Evolutionary conservation across 2,113 vertebrate species (phyloP), one percentile per base, ranked within the genome.

Genomic region (Ia io): DNA sequence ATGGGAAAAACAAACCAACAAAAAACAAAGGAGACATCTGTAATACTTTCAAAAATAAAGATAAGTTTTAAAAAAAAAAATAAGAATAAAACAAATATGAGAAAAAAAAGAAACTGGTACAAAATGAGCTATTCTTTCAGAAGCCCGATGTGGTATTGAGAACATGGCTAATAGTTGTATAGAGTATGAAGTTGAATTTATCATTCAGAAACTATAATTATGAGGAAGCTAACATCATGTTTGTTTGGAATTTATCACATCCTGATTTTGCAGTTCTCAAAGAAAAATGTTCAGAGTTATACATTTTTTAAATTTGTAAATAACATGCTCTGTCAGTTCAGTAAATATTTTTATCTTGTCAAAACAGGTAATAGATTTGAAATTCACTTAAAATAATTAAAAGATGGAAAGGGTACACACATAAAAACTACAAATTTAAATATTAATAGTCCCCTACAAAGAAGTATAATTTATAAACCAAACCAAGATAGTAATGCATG

Each of bases 121-220:
- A 2, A 78, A 92, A 77, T 90, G 12, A 88, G 4, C 11, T 71
- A 77, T 73, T 77, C 67, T 7, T 49, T 84, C 12, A 69, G 83
- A 92, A 90, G 25, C 10, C 28, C 9, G 77, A 6, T 35, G 42
- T 65, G 9, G 18, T 71, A 53, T 71, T 51, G 93, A 74, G 9
- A 3, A 93, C 47, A 78, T 25, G 37, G 51, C 86, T 86, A 86
- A 94, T 92, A 89, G 16, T 92, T 95, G 85, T 84, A 76, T 42
- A 86, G 11, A 71, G 10, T 71, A 84, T 35, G 37, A 79, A 91
- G 51, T 42, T 3, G 51, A 93, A 93, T 95, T 71, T 77, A 83
- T 65, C 9, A 96, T 37, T 59, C 37, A 79, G 69, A 78, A 92
- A 89, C 44, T 77, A 3, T 47, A 80, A 92, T 73, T 53, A 78